Conservation (phyloP, 2,113 vertebrate species). For the Trogon melanurus region DNA sequence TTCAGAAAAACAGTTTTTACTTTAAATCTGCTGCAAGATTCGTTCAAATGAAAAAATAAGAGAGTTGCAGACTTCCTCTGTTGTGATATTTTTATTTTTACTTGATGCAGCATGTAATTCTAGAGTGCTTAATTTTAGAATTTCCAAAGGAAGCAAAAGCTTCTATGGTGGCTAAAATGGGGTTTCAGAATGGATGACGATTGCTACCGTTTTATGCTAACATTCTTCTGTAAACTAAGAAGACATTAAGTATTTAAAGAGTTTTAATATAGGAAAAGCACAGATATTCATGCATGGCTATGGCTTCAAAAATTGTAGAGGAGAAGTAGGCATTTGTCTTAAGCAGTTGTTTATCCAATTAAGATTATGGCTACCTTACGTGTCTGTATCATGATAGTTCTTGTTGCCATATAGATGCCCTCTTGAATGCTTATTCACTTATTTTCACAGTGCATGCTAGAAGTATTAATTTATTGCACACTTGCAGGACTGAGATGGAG, state of each 20-base stretch:
- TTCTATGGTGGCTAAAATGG: background rate
- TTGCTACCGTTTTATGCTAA: background rate
- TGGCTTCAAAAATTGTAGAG: background rate
- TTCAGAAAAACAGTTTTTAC: background rate
- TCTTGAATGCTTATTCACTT: background rate
- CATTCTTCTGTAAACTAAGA: background rate
- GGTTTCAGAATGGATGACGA: background rate
- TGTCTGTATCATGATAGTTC: background rate
- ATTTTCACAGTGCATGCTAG: background rate
- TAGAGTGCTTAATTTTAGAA: background rate
- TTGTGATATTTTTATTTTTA: constrained; percentile 16
- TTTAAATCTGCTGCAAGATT: constrained; percentile 17
- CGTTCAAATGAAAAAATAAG: background rate
- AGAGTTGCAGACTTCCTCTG: background rate
- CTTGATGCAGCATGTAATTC: constrained; percentile 2
- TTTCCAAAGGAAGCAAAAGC: constrained; percentile 12
- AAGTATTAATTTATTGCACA: background rate
- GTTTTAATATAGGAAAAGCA: background rate
- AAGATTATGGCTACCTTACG: background rate
- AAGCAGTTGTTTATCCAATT: background rate
- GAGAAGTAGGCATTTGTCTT: background rate
- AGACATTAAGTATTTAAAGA: background rate
- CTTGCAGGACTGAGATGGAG: background rate
- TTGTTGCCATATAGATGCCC: background rate
- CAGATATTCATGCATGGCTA: background rate